These are phyloP conservation scores for Mellivora capensis DNA, from an alignment of 2,113 vertebrate genomes.

Conservation along the genomic window DNA sequence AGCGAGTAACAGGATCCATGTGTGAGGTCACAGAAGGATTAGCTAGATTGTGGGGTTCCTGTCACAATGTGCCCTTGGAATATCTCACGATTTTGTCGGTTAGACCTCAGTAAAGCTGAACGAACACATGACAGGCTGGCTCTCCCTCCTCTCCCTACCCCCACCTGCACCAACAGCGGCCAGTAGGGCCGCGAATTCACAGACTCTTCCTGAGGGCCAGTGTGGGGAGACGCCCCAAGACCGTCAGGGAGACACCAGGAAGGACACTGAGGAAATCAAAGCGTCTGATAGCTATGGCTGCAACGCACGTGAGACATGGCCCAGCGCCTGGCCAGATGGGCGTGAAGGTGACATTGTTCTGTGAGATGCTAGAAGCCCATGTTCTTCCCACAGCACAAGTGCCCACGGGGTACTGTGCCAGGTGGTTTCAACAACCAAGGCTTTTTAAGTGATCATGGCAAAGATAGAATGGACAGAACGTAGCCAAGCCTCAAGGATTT, in stretches of 20 bases:
- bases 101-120: too few species aligned
- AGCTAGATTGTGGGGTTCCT: not conserved
- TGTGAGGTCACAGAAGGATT: not conserved
- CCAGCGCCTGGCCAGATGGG: too few species aligned
- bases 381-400: not conserved
- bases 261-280: too few species aligned
- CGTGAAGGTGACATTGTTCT: rapidly evolving
- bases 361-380: not conserved
- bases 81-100: not conserved
- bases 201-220: too few species aligned
- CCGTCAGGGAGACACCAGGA: rapidly evolving
- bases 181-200: rapidly evolving
- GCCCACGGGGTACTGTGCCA: not conserved
- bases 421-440: not conserved
- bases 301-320: rapidly evolving
- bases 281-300: not conserved
- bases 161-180: rapidly evolving
- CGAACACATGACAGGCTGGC: rapidly evolving
- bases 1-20: not conserved
- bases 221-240: not conserved
- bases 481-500: not conserved
- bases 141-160: rapidly evolving
- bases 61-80: not conserved
- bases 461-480: not conserved
- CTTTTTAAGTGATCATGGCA: not conserved